Percentiles rank a stretch among this genome's conserved stretches.
phyloP scores from a whole-genome alignment of 2,888 invertebrate species.

The Xestia ashworthii region DNA sequence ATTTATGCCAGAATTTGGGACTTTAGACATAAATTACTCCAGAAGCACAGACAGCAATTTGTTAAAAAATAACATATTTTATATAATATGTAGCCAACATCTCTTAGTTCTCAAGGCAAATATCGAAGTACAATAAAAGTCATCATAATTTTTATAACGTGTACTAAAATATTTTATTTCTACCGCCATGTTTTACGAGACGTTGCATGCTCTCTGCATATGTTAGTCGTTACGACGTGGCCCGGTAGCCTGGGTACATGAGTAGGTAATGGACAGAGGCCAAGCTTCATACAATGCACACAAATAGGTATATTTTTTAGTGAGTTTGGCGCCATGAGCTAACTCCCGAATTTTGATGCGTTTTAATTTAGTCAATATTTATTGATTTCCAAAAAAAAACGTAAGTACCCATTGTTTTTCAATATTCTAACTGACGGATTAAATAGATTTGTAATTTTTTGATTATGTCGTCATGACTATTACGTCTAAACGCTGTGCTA shows the following conservation, averaged over 20 bases:
- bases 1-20: neutral
- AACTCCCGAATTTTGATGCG: too few relatives aligned
- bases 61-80: neutral
- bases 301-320: too few relatives aligned
- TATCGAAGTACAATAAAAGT: conserved; percentile 63
- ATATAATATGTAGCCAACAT: conserved; percentile 9
- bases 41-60: neutral
- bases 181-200: conserved; percentile 64
- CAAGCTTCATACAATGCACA: neutral
- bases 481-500: too few relatives aligned
- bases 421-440: too few relatives aligned
- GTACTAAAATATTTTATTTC: conserved; percentile 68
- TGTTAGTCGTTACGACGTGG: conserved; percentile 51
- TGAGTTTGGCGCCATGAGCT: too few relatives aligned
- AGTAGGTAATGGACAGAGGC: conserved; percentile 22
- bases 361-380: too few relatives aligned
- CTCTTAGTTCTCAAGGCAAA: conserved; percentile 27
- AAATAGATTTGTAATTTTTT: too few relatives aligned
- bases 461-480: too few relatives aligned
- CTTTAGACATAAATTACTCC: neutral
- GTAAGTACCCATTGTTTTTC: too few relatives aligned
- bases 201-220: conserved; percentile 60
- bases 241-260: conserved; percentile 20
- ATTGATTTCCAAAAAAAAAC: too few relatives aligned
- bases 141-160: conserved; percentile 62